These are phyloP conservation scores for Phymatocera aterrima DNA, from an alignment of 2,888 invertebrate species.

Conservation along the genomic window DNA sequence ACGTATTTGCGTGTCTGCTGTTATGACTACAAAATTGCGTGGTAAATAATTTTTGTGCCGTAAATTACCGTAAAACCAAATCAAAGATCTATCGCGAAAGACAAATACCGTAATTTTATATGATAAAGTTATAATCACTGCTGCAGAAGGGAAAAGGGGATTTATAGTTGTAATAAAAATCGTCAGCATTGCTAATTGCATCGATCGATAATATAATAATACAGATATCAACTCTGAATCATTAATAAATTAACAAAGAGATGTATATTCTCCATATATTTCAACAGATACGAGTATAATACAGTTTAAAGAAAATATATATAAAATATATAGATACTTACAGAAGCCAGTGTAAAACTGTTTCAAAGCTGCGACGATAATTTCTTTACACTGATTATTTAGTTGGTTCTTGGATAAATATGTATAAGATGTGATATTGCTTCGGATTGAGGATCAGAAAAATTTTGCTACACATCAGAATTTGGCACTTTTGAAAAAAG, in stretches of 20 bases:
- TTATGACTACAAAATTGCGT: not conserved
- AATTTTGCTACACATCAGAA: constrained; percentile 25
- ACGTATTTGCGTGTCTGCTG: too few relatives aligned
- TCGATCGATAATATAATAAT: too few relatives aligned
- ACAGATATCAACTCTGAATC: too few relatives aligned
- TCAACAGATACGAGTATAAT: not conserved
- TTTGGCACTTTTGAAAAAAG: constrained; percentile 37
- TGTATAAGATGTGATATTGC: not conserved
- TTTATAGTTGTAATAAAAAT: not conserved
- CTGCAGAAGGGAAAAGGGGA: too few relatives aligned
- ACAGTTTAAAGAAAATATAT: not conserved
- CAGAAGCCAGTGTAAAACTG: constrained; percentile 26
- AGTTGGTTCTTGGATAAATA: not conserved
- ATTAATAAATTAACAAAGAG: too few relatives aligned
- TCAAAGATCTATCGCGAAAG: too few relatives aligned
- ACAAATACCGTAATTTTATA: too few relatives aligned
- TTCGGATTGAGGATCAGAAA: not conserved
- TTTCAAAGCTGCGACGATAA: constrained; percentile 23
- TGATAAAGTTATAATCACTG: too few relatives aligned
- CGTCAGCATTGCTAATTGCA: not conserved
- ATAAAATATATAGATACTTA: not conserved
- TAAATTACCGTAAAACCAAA: too few relatives aligned
- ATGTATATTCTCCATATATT: not conserved
- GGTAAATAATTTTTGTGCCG: not conserved
- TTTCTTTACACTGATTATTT: not conserved